Evolutionary conservation across 1,140 invertebrate species (phyloP).

Genomic region (Notospermus geniculatus): DNA sequence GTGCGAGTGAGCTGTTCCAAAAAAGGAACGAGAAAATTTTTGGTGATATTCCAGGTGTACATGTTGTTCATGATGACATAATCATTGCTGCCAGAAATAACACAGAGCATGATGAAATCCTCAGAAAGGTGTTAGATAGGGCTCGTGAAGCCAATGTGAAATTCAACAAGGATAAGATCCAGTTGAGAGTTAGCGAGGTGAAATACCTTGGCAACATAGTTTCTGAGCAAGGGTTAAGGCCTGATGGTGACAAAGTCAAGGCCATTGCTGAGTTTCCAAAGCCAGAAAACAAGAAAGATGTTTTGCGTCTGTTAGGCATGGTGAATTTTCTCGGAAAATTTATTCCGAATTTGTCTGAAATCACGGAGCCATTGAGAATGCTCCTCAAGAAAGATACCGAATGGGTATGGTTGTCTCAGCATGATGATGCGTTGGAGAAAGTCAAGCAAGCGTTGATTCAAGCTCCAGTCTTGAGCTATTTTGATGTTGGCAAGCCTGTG

Average conservation of each 20-base stretch:
- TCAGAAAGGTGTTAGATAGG: constrained; percentile 14
- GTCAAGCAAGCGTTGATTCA: constrained; percentile 21
- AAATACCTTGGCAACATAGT: not conserved
- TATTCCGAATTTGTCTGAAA: constrained; percentile 10
- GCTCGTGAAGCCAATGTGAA: not conserved
- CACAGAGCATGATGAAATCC: not conserved
- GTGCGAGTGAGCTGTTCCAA: no score
- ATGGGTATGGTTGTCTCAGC: constrained; percentile 13
- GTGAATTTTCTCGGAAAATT: constrained; percentile 54
- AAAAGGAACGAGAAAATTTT: no score
- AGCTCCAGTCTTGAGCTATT: constrained; percentile 17
- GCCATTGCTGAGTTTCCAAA: not conserved
- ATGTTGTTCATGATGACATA: no score
- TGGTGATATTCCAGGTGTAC: no score
- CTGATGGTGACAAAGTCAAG: not conserved
- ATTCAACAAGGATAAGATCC: not conserved
- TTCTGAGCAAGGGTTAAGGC: not conserved
- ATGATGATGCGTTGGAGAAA: constrained; percentile 18
- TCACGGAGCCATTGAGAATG: not conserved
- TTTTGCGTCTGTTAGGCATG: constrained; percentile 28
- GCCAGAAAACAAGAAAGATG: not conserved
- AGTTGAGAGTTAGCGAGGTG: not conserved
- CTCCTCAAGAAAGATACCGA: constrained; percentile 19
- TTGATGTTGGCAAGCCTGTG: constrained; percentile 17
- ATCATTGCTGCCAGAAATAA: no score